Conservation (phyloP, 2,888 invertebrate genomes). For the Teleogryllus oceanicus region DNA sequence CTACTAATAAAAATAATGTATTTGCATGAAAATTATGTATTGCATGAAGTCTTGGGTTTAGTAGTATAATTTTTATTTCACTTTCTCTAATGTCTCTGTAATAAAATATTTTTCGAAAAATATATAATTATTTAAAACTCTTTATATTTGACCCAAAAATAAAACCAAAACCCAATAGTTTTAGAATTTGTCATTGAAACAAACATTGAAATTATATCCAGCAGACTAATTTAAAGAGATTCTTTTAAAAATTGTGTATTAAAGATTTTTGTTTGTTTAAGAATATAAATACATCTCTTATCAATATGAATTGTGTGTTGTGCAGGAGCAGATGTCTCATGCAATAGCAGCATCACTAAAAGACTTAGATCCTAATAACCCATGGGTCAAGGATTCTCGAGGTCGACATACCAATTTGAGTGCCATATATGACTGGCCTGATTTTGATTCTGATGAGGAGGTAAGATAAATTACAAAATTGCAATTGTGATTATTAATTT, state of each 20-base stretch:
- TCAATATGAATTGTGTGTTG: slow-evolving; percentile 32
- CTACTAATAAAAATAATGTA: not conserved
- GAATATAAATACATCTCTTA: not conserved
- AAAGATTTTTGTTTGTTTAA: too few relatives aligned
- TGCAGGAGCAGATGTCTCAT: slow-evolving; percentile 48
- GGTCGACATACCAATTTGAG: slow-evolving; percentile 53
- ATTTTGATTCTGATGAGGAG: slow-evolving; percentile 56
- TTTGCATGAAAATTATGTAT: not conserved
- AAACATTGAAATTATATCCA: too few relatives aligned
- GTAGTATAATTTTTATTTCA: too few relatives aligned
- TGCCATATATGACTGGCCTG: slow-evolving; percentile 59
- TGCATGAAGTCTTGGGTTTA: not conserved
- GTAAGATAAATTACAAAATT: slow-evolving; percentile 31
- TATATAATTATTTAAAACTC: too few relatives aligned
- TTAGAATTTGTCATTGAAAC: too few relatives aligned
- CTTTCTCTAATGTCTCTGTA: too few relatives aligned
- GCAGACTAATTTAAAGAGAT: too few relatives aligned
- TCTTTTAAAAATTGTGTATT: too few relatives aligned
- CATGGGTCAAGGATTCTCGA: slow-evolving; percentile 54
- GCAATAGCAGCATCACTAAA: slow-evolving; percentile 51
- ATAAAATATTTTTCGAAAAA: too few relatives aligned
- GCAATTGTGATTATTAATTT: too few relatives aligned
- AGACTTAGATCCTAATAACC: slow-evolving; percentile 52
- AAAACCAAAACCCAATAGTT: too few relatives aligned
- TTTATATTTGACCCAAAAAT: too few relatives aligned